These are phyloP conservation scores for Gymnobelideus leadbeateri DNA, from an alignment of 2,113 vertebrate species.

Conservation along the genomic window DNA sequence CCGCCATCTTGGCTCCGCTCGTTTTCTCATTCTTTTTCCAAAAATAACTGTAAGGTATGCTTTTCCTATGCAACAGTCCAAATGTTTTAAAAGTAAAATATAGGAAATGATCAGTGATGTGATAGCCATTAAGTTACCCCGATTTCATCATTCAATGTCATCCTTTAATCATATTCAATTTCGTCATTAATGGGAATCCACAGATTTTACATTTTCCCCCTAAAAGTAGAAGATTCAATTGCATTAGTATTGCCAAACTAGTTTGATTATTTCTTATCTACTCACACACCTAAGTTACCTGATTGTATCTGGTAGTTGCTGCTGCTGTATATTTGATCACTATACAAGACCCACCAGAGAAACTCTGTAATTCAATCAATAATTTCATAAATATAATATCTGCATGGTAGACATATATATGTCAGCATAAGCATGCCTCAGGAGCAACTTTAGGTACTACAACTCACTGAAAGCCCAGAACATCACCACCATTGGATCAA, in stretches of 20 bases:
- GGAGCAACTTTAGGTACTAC: not conserved
- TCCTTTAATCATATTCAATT: constrained; percentile 15
- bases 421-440: no score
- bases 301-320: no score
- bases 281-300: no score
- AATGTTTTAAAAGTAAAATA: constrained; percentile 22
- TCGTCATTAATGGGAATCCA: not conserved
- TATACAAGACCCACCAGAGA: not conserved
- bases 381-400: no score
- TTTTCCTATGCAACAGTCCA: not conserved
- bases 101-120: not conserved
- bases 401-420: no score
- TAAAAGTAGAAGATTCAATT: constrained; percentile 25
- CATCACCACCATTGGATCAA: not conserved
- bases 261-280: not conserved
- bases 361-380: not conserved
- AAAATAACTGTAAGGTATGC: not conserved
- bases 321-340: not conserved
- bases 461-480: not conserved
- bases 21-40: not conserved
- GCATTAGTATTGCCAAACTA: not conserved
- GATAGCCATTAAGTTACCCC: not conserved
- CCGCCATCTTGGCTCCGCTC: no score
- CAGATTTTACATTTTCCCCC: not conserved
- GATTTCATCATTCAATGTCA: not conserved